Base-by-base conservation (phyloP, 2,797 vertebrate genomes). In the Pteronotus mesoamericanus region DNA sequence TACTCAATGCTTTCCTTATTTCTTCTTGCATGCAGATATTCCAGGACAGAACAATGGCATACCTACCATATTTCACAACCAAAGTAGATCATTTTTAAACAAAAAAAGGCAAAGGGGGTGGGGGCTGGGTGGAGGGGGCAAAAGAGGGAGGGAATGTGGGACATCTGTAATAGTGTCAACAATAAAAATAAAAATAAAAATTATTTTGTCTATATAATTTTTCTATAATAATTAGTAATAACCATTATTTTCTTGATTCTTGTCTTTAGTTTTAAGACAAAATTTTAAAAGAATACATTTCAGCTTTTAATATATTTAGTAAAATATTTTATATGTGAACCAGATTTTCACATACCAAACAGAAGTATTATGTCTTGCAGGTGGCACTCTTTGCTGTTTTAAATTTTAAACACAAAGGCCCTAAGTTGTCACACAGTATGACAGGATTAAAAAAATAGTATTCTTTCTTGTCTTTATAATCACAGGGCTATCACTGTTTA, bases 221-320 rank as follows among this genome's bases (percentile, higher is more conserved):
- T 86, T 92, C 57, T 91, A 55, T 75, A 88, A 83, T 80, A 72
- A 79, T 78, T 94, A 83, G 66, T 34, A 91, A 87, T 32, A 68
- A 37, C 14, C 57, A 59, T 93, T 34, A 74, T 88, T 72, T 84
- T 95, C 8, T 59, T 69, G 8, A 79, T 82, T 94, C 94, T 92
- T 71, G 44, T 77, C 86, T 95, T 93, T 86, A 78, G 29, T 74
- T 86, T 86, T 44, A 89, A 95, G 95, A 89, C 71, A 82, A 77
- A 85, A 86, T 32, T 96, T 93, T 93, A 72, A 61, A 61, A 61
- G 10, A 57, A 59, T 59, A 59, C 24, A 29, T 44, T 72, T 42
- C 15, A 51, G 78, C 79, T 91, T 86, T 69, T 44, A 72, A 72
- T 26, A 59, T 59, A 15, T 59, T 59, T 59, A 59, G 55, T 59